phyloP scores from a whole-genome alignment of 2,888 invertebrate genomes.

The Aspidapion aeneum region DNA sequence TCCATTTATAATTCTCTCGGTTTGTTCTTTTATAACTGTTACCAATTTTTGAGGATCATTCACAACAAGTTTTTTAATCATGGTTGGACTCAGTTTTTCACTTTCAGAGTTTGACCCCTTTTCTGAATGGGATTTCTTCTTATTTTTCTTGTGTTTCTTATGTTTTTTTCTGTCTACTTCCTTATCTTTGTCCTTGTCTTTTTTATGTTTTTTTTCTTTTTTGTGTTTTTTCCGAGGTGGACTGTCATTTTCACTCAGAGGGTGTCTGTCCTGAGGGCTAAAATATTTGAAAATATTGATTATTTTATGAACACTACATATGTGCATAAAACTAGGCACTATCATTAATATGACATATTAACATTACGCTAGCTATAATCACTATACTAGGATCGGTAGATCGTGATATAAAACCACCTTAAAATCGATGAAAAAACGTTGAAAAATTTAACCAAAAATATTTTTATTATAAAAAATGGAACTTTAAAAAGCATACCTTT shows the following conservation, averaged over 20 bases:
- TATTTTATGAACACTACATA: too few species aligned
- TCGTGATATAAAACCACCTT: too few species aligned
- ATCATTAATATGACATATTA: too few species aligned
- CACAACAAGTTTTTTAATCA: slow-evolving; percentile 18
- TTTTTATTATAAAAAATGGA: too few species aligned
- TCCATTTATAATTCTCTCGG: slow-evolving; percentile 21
- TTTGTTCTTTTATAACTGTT: slow-evolving; percentile 20
- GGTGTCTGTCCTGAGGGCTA: neutral
- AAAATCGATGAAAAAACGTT: too few species aligned
- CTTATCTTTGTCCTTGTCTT: slow-evolving; percentile 2
- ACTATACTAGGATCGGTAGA: too few species aligned
- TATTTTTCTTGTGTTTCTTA: slow-evolving; percentile 62
- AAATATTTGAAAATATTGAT: too few species aligned
- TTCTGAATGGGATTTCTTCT: slow-evolving; percentile 43
- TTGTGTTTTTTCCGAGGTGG: neutral
- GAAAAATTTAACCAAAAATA: too few species aligned
- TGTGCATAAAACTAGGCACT: too few species aligned
- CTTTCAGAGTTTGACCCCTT: neutral
- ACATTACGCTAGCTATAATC: too few species aligned
- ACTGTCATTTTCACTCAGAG: neutral
- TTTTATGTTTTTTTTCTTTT: neutral
- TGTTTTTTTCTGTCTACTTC: slow-evolving; percentile 57
- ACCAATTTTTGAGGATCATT: slow-evolving; percentile 42
- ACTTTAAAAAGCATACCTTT: too few species aligned
- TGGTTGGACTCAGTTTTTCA: neutral